phyloP scores from a whole-genome alignment of 2,797 vertebrate species.

The Thaleichthys pacificus region DNA sequence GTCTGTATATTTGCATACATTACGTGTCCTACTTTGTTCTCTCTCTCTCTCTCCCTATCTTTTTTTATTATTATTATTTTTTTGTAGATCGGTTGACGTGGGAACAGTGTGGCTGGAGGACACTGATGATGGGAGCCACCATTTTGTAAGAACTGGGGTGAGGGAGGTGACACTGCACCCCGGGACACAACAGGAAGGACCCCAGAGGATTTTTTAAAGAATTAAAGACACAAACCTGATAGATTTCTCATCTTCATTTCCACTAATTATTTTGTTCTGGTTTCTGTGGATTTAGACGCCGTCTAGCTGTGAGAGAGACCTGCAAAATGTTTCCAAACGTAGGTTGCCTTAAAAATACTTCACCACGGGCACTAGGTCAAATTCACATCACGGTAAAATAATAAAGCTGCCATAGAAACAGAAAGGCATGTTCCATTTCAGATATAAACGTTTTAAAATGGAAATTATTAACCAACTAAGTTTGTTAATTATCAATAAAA shows the following conservation, averaged over 20 bases:
- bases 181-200: not conserved
- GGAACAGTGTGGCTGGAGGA: not conserved
- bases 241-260: not conserved
- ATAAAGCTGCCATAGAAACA: not conserved
- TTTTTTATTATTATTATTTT: not conserved
- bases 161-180: not conserved
- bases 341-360: not conserved
- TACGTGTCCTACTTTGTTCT: conserved; percentile 23
- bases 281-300: too few relatives aligned
- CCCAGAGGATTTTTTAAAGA: not conserved
- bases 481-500: not conserved
- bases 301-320: too few relatives aligned
- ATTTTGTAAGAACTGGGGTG: not conserved
- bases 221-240: not conserved
- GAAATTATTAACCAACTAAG: too few relatives aligned
- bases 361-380: not conserved
- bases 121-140: not conserved
- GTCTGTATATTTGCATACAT: conserved; percentile 53
- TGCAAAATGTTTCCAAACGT: too few relatives aligned
- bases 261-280: too few relatives aligned
- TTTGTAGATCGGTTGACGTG: conserved; percentile 38
- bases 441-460: not conserved
- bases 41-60: conserved; percentile 1
- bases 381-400: not conserved
- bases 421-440: not conserved